Base-by-base conservation (phyloP, 1,140 invertebrate species). In the Epicauta chinensis region DNA sequence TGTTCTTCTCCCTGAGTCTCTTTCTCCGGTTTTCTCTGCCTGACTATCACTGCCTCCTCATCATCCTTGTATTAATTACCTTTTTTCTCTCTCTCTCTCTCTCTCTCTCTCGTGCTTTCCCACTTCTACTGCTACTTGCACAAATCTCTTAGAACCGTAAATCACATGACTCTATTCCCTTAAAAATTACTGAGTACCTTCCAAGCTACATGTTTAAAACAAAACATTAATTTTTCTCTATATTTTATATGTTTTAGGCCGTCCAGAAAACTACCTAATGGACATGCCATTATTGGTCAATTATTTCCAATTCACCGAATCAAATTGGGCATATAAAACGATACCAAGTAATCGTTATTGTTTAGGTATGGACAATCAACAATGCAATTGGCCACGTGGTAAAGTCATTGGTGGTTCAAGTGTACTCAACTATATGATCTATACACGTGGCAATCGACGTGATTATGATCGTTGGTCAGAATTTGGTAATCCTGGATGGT, bases 351-450 rank as follows among this genome's bases (percentile, higher is more conserved):
- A 11, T 9, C 1, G 11, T 34, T 75, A 74, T 40, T 70, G 68
- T 48, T 60, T 73, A 34, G 77, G 75, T 0, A 70, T 80, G 61
- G 71, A 71, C 0, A 66, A 75, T 36, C 55, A 65, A 16, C 63
- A 71, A 40, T 82, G 87, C 63, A 81, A 84, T 47, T 87, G 80
- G 80, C 83, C 87, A 0, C 71, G 84, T 41, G 86, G 86, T 2
- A 89, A 87, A 67, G 84, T 87, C 0, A 77, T 90, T 60, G 91
- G 91, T 6, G 91, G 92, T 1, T 90, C 86, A 0, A 89, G 86
- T 37, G 86, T 87, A 0, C 69, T 95, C 0, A 94, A 96, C 65
- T 92, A 91, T 53, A 91, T 96, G 92, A 89, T 93, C 34, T 92
- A 93, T 57, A 88, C 89, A 0, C 82, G 93, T 59, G 89, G 91